Evolutionary conservation across 2,113 vertebrate species (phyloP).

Genomic region (Pluvialis apricaria): DNA sequence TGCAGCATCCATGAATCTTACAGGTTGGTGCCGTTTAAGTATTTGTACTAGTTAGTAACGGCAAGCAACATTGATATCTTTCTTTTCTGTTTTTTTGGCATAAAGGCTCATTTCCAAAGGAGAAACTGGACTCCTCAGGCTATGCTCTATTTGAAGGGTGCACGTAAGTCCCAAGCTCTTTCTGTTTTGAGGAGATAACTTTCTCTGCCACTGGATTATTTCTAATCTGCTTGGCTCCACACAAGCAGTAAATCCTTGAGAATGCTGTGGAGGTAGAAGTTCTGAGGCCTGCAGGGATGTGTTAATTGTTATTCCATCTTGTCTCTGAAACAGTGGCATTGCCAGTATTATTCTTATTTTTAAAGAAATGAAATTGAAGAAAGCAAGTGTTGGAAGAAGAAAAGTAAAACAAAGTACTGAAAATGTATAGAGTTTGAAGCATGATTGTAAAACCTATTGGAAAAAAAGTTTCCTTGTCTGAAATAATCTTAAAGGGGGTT

Average conservation of each 20-base stretch:
- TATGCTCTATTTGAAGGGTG: slow-evolving; percentile 95
- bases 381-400: neutral
- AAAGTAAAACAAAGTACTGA: neutral
- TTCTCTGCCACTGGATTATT: neutral
- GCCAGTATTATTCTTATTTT: neutral
- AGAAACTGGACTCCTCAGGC: slow-evolving; percentile 97
- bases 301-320: neutral
- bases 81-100: neutral
- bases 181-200: neutral
- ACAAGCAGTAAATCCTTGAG: neutral
- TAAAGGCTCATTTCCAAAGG: slow-evolving; percentile 81
- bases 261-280: neutral
- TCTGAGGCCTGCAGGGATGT: neutral
- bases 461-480: neutral
- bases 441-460: neutral
- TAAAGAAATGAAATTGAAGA: neutral
- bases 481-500: neutral
- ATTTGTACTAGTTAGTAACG: neutral
- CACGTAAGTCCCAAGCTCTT: slow-evolving; percentile 79
- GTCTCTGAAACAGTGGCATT: neutral
- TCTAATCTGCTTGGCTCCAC: neutral
- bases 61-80: neutral
- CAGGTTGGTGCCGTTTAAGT: neutral
- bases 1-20: neutral
- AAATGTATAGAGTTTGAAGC: neutral